Conservation (phyloP, 2,888 invertebrate genomes). For the Hirtodrosophila confusa region DNA sequence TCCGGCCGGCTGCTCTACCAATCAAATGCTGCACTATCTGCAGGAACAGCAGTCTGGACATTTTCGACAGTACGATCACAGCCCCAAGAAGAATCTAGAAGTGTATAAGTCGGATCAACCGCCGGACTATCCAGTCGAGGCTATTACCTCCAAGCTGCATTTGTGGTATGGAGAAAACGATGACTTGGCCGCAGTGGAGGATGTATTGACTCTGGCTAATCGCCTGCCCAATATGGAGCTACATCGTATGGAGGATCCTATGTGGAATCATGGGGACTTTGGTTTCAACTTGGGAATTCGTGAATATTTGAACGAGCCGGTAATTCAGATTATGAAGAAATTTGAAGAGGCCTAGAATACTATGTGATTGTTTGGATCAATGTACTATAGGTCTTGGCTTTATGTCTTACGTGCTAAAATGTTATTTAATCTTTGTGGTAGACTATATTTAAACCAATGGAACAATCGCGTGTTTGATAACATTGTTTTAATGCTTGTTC, state of each 20-base stretch:
- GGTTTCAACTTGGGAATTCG: constrained; percentile 53
- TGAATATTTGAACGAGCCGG: constrained; percentile 63
- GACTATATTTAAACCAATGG: no score
- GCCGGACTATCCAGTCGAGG: constrained; percentile 69
- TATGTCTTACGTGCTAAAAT: background rate
- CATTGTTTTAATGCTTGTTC: no score
- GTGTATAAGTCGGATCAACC: constrained; percentile 61
- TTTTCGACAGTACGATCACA: constrained; percentile 72
- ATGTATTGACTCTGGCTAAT: constrained; percentile 58
- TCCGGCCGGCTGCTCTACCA: constrained; percentile 76
- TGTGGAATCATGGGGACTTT: constrained; percentile 72
- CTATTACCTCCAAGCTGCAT: constrained; percentile 62
- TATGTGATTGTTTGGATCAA: constrained; percentile 17
- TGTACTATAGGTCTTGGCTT: background rate
- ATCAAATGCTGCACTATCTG: constrained; percentile 77
- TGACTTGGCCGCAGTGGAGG: constrained; percentile 67
- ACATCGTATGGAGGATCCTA: constrained; percentile 62
- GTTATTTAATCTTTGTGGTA: constrained; percentile 10
- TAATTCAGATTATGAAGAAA: constrained; percentile 62
- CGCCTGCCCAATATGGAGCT: constrained; percentile 60
- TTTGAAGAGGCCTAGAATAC: constrained; percentile 42
- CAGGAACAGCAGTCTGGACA: constrained; percentile 72
- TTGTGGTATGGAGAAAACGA: constrained; percentile 78
- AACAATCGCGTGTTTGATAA: no score
- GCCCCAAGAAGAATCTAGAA: constrained; percentile 55